Base-by-base conservation (phyloP, 2,888 invertebrate species). In the Gymnocheta viridis region DNA sequence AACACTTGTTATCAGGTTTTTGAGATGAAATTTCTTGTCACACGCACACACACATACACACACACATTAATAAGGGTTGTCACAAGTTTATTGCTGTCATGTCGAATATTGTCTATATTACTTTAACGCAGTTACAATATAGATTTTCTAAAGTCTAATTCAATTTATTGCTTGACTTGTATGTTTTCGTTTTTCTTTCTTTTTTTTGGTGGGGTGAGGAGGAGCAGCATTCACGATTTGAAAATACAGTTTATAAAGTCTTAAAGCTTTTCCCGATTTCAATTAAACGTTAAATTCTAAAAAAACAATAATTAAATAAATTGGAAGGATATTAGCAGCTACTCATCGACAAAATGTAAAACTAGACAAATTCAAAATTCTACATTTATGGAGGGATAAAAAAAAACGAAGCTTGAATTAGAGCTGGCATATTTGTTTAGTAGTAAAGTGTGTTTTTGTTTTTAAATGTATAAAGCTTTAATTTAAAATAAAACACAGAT, bases 1-100 rank as follows among this genome's bases (percentile, higher is more conserved):
- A 60, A 35, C 49, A 60, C 56, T 19, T 72, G 58, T 49, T 35
- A 32, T 24, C 51, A 29, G 32, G 32, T 24, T 51, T 69, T 14
- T 60, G 4, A 51, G 7, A 32, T 19, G n/a, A 38, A 14, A 70
- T 38, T 56, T 56, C 14, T 49, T 49, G 4, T 35, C 47, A 44
- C n/a, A 12, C n/a, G n/a, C n/a, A n/a, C n/a, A n/a, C n/a, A n/a
- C n/a, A n/a, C n/a, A n/a, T n/a, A n/a, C n/a, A n/a, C n/a, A n/a
- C n/a, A 17, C 7, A 1, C 51, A 4, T 14, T 19, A 17, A 7
- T 17, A 73, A 29, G 62, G 38, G 51, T 64, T 54, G 51, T 38
- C 27, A 54, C 2, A n/a, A 14, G 6, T 38, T 74, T 51, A 35
- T 62, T 41, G 62, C 19, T 44, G 64, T 41, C 22, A 64, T 51